These are phyloP conservation scores for Plecturocebus donacophilus DNA, from an alignment of 2,113 vertebrate genomes.

Conservation along the genomic window DNA sequence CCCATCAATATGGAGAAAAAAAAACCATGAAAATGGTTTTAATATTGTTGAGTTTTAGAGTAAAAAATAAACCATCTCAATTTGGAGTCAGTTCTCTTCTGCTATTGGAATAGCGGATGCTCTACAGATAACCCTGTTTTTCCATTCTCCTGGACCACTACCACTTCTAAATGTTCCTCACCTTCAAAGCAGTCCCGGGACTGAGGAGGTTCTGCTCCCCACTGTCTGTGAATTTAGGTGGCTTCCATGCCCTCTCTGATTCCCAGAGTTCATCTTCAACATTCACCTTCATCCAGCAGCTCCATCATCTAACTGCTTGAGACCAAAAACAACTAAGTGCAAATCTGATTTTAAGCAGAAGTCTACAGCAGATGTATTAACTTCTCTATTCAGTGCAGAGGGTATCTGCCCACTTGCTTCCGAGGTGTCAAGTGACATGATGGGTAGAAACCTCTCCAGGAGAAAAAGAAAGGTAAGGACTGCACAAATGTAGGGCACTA, in stretches of 20 bases:
- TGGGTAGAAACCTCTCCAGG: not conserved
- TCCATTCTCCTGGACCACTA: not conserved
- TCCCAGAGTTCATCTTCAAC: not conserved
- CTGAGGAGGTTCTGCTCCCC: not conserved
- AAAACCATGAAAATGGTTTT: not conserved
- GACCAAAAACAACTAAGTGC: not conserved
- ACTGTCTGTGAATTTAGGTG: not conserved
- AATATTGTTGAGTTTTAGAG: not conserved
- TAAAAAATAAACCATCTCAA: not conserved
- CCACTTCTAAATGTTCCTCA: not conserved
- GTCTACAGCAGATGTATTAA: too few species aligned
- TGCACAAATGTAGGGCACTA: not conserved
- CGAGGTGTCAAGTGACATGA: not conserved
- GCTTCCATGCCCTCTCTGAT: not conserved
- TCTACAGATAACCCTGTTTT: accelerated
- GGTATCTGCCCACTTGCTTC: not conserved
- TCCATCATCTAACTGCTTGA: not conserved
- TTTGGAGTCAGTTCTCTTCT: not conserved
- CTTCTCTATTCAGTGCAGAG: not conserved
- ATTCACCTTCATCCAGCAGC: not conserved
- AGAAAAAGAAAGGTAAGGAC: conserved; percentile 6
- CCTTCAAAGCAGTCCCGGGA: not conserved
- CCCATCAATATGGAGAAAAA: too few species aligned
- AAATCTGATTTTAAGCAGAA: not conserved
- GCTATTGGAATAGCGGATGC: not conserved